These are phyloP conservation scores for Ischnus inquisitorius DNA, from an alignment of 2,888 invertebrate species.

Conservation along the genomic window DNA sequence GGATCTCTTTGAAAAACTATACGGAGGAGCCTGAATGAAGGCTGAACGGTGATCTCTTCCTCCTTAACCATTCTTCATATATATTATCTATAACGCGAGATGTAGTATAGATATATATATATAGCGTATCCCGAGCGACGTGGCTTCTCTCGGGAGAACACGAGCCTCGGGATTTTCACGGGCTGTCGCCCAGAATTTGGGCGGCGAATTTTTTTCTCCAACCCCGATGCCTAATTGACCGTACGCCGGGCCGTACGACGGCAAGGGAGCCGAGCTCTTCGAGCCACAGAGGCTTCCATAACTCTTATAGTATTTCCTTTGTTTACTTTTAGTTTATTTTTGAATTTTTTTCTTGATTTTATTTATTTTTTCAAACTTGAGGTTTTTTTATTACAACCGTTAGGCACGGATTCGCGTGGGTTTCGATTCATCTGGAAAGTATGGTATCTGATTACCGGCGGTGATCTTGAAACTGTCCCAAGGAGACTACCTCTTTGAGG, in stretches of 20 bases:
- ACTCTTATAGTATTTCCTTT: slow-evolving; percentile 12
- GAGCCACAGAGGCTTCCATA: slow-evolving; percentile 68
- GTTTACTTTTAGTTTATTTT: not conserved
- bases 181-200: slow-evolving; percentile 84
- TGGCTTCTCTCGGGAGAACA: slow-evolving; percentile 76
- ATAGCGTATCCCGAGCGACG: slow-evolving; percentile 3
- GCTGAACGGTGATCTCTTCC: slow-evolving; percentile 62
- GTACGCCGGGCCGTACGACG: slow-evolving; percentile 58
- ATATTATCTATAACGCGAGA: slow-evolving; percentile 6
- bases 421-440: slow-evolving; percentile 20
- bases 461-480: slow-evolving; percentile 16
- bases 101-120: slow-evolving; percentile 8
- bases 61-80: slow-evolving; percentile 52
- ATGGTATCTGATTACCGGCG: slow-evolving; percentile 49
- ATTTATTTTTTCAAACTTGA: slow-evolving; percentile 25
- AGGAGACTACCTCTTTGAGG: slow-evolving; percentile 60
- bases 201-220: slow-evolving; percentile 78
- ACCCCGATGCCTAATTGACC: slow-evolving; percentile 82
- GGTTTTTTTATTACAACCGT: slow-evolving; percentile 37
- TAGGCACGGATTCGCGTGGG: slow-evolving; percentile 53
- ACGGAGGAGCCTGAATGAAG: slow-evolving; percentile 76
- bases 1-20: slow-evolving; percentile 82
- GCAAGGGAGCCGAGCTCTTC: slow-evolving; percentile 69
- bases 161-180: slow-evolving; percentile 81
- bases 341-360: slow-evolving; percentile 14